These are phyloP conservation scores for Martes martes DNA, from an alignment of 2,113 vertebrate species.

Conservation along the genomic window DNA sequence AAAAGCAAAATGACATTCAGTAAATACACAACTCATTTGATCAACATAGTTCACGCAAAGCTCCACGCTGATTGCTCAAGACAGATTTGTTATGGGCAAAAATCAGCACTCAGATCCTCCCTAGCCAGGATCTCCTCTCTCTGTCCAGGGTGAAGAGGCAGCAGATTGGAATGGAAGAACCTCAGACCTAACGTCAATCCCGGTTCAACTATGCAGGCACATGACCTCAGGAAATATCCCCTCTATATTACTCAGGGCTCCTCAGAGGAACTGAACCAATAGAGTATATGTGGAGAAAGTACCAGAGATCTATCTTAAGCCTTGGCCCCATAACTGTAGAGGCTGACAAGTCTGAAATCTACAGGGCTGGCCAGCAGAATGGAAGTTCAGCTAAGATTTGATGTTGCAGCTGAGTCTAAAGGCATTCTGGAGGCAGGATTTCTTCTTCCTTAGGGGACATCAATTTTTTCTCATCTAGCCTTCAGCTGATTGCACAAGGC, in stretches of 20 bases:
- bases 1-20: conserved; percentile 56
- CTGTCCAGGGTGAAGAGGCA: neutral
- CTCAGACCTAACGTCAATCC: neutral
- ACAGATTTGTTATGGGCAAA: neutral
- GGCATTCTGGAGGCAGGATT: neutral
- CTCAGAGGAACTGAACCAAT: neutral
- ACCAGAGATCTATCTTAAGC: neutral
- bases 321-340: neutral
- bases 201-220: neutral
- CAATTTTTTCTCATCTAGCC: neutral
- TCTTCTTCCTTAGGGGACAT: neutral
- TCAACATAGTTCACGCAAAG: neutral
- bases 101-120: neutral
- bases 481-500: neutral
- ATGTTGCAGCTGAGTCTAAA: neutral
- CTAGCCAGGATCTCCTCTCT: neutral
- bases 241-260: neutral
- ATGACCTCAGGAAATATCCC: neutral
- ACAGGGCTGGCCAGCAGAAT: neutral
- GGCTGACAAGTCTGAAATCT: neutral
- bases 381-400: neutral
- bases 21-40: conserved; percentile 45
- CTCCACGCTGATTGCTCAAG: neutral
- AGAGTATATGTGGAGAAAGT: neutral
- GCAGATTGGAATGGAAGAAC: neutral